phyloP scores from a whole-genome alignment of 1,140 invertebrate genomes.

The Alviniconcha marisindica region DNA sequence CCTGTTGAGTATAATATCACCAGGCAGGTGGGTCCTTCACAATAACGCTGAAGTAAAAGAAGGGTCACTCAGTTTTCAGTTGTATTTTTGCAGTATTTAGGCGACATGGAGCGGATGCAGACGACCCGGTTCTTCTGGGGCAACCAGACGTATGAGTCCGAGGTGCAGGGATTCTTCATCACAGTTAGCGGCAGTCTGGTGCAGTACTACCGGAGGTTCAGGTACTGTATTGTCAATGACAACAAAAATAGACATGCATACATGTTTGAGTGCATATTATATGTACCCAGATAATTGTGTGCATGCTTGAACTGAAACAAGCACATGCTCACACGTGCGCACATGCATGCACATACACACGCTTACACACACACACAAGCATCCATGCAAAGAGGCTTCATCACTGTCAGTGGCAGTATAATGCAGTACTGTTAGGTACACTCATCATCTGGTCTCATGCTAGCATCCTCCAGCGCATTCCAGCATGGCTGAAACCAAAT shows the following conservation, averaged over 20 bases:
- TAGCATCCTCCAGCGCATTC: too few species aligned
- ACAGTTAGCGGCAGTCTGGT: constrained; percentile 28
- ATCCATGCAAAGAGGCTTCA: too few species aligned
- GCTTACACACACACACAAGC: too few species aligned
- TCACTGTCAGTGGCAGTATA: too few species aligned
- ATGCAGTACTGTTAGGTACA: too few species aligned
- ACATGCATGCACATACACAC: too few species aligned
- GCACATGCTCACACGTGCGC: too few species aligned
- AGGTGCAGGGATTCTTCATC: not conserved
- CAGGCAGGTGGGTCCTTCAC: not conserved
- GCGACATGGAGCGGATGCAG: constrained; percentile 1
- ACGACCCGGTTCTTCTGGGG: not conserved
- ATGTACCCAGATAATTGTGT: not conserved
- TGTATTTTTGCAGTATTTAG: not conserved
- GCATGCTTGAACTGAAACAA: not conserved
- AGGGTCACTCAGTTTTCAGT: not conserved
- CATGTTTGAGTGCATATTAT: not conserved
- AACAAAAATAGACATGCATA: not conserved
- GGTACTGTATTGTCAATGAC: too few species aligned
- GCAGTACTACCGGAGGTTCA: constrained; percentile 15
- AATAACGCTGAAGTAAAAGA: not conserved
- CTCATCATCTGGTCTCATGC: too few species aligned
- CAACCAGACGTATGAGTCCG: not conserved
- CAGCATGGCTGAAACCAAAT: too few species aligned
- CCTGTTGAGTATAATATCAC: not conserved